These are phyloP conservation scores for Ecliptopera silaceata DNA, from an alignment of 2,888 invertebrate species.

Conservation along the genomic window DNA sequence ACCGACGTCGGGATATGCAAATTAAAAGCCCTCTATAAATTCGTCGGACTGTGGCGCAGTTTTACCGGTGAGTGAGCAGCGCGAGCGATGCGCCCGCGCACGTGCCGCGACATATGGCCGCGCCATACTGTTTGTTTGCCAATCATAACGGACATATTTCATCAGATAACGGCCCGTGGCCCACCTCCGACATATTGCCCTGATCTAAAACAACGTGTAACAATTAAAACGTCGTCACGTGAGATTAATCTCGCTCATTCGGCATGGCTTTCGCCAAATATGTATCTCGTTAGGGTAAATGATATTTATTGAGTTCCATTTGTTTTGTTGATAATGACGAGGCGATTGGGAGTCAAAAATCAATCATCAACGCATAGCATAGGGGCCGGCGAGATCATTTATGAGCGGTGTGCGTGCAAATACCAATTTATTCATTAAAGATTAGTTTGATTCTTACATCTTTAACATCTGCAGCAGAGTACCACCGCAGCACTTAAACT, in stretches of 20 bases:
- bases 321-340: slow-evolving; percentile 31
- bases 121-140: slow-evolving; percentile 83
- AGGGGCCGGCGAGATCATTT: not conserved
- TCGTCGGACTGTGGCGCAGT: slow-evolving; percentile 50
- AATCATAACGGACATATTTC: slow-evolving; percentile 84
- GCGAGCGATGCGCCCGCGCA: slow-evolving; percentile 75
- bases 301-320: slow-evolving; percentile 32
- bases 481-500: too few species aligned
- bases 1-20: slow-evolving; percentile 21
- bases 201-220: slow-evolving; percentile 78
- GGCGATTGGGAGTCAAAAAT: slow-evolving; percentile 9
- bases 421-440: too few species aligned
- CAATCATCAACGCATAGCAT: not conserved
- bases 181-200: slow-evolving; percentile 70
- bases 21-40: slow-evolving; percentile 23
- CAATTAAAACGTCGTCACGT: slow-evolving; percentile 71
- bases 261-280: slow-evolving; percentile 58
- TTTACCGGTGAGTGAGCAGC: slow-evolving; percentile 79
- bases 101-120: slow-evolving; percentile 82
- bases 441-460: too few species aligned
- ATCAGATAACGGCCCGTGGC: slow-evolving; percentile 77
- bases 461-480: too few species aligned
- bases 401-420: too few species aligned
- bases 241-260: slow-evolving; percentile 55
- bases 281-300: slow-evolving; percentile 41